Percentiles rank a stretch among this genome's conserved stretches.
Conservation (phyloP, 2,797 vertebrate species). For the Neostethus bicornis region DNA sequence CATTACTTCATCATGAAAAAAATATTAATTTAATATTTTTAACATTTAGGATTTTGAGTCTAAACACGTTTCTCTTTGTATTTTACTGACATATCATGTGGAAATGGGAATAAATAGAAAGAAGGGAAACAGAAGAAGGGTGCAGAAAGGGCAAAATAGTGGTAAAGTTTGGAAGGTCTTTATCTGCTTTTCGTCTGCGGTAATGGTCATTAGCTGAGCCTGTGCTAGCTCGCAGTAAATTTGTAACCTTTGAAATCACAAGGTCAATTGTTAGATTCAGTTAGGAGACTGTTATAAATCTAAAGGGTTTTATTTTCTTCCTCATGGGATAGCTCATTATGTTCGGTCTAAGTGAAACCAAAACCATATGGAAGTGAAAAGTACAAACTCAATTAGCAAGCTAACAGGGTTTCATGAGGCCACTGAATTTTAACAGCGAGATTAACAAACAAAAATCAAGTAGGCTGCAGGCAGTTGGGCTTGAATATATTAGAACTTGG, state of each 20-base stretch:
- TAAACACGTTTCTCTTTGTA: conserved; percentile 32
- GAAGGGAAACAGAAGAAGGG: conserved; percentile 24
- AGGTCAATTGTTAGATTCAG: conserved; percentile 66
- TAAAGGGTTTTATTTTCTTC: conserved; percentile 55
- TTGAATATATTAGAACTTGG: conserved; percentile 12
- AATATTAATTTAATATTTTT: conserved; percentile 5
- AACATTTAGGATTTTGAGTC: conserved; percentile 25
- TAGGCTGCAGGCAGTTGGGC: conserved; percentile 11
- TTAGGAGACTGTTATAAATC: conserved; percentile 70
- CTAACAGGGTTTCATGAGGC: conserved; percentile 61
- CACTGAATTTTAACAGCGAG: conserved; percentile 37
- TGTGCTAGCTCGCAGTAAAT: conserved; percentile 48
- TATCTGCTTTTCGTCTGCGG: conserved; percentile 72
- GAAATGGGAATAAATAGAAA: conserved; percentile 53
- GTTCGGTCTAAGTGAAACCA: conserved; percentile 68
- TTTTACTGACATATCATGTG: conserved; percentile 61
- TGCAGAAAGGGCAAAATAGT: conserved; percentile 29
- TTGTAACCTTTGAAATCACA: conserved; percentile 60
- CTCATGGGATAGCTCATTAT: conserved; percentile 74
- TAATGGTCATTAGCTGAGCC: conserved; percentile 58
- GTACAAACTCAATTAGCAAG: conserved; percentile 71
- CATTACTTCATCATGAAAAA: too few relatives aligned
- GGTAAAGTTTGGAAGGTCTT: conserved; percentile 56
- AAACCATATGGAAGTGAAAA: conserved; percentile 72
- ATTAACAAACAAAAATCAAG: conserved; percentile 38